These are phyloP conservation scores for Cydia fagiglandana DNA, from an alignment of 1,140 invertebrate genomes.

Conservation along the genomic window DNA sequence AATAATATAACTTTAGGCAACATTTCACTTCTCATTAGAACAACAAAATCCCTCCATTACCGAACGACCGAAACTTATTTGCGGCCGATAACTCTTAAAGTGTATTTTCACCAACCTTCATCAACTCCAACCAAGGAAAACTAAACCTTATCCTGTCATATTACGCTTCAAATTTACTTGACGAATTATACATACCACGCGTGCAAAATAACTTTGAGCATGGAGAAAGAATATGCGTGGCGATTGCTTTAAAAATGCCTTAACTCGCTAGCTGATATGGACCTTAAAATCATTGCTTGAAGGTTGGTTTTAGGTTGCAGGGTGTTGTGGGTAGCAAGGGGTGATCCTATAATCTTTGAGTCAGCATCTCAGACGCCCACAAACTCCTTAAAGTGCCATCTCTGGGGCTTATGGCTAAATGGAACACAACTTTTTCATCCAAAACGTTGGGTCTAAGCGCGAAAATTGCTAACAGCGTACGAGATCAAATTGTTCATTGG, in stretches of 20 bases:
- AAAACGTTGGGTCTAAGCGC: conserved; percentile 41
- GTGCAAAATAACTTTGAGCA: conserved; percentile 50
- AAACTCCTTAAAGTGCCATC: conserved; percentile 66
- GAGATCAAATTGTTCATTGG: conserved; percentile 44
- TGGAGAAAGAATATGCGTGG: conserved; percentile 50
- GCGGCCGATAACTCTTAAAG: conserved; percentile 45
- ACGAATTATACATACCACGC: conserved; percentile 42
- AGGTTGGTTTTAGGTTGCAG: conserved; percentile 38
- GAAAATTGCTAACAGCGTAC: conserved; percentile 53
- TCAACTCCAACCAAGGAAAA: conserved; percentile 33
- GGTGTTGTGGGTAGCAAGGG: conserved; percentile 31
- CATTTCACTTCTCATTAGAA: conserved; percentile 45
- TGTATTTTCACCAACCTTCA: conserved; percentile 37
- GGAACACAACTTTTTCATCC: conserved; percentile 65
- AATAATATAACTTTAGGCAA: conserved; percentile 17
- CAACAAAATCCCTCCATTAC: conserved; percentile 47
- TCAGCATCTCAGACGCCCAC: conserved; percentile 59
- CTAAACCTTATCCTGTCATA: conserved; percentile 34
- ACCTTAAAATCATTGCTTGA: conserved; percentile 33
- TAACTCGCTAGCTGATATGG: conserved; percentile 38
- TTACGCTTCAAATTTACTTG: conserved; percentile 44
- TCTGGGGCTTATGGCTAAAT: conserved; percentile 61
- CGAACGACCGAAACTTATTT: conserved; percentile 50
- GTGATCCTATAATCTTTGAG: conserved; percentile 57
- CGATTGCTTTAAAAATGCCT: conserved; percentile 39